A percentile compares a stretch with the other conserved stretches of the same genome.
Evolutionary conservation across 1,140 invertebrate genomes (phyloP).

Genomic region (Hetaerina americana): DNA sequence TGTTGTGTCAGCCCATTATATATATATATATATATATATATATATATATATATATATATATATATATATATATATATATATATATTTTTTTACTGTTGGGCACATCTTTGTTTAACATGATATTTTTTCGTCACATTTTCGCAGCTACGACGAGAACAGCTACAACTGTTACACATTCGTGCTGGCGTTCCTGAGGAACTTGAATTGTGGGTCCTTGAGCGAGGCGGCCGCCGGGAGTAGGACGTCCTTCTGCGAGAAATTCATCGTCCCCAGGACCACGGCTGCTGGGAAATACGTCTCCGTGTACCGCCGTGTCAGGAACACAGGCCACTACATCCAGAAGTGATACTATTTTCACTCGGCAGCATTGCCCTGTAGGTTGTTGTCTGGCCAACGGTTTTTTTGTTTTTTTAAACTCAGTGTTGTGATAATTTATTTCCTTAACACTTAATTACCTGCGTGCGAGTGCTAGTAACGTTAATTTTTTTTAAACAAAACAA

Average conservation of each 20-base stretch:
- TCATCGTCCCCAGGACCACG: constrained; percentile 57
- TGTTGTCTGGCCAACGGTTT: too few species aligned
- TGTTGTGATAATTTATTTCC: too few species aligned
- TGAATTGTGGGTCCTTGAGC: constrained; percentile 47
- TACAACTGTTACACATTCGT: constrained; percentile 74
- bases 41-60: too few species aligned
- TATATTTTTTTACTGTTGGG: too few species aligned
- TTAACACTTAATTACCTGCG: too few species aligned
- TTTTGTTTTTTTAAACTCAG: too few species aligned
- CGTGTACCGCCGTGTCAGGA: constrained; percentile 51
- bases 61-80: too few species aligned
- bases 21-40: too few species aligned
- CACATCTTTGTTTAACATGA: not conserved
- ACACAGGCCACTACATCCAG: constrained; percentile 33
- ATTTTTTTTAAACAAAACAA: too few species aligned
- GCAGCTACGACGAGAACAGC: constrained; percentile 50
- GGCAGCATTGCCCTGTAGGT: too few species aligned
- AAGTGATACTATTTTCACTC: not conserved
- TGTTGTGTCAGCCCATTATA: too few species aligned
- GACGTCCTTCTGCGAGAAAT: constrained; percentile 57
- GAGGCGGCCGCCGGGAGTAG: constrained; percentile 42
- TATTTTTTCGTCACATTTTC: constrained; percentile 14
- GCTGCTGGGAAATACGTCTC: constrained; percentile 69
- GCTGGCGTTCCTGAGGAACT: constrained; percentile 49
- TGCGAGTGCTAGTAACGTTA: too few species aligned